Evolutionary conservation across 2,888 invertebrate species (phyloP).

Genomic region (Colletes collaris): DNA sequence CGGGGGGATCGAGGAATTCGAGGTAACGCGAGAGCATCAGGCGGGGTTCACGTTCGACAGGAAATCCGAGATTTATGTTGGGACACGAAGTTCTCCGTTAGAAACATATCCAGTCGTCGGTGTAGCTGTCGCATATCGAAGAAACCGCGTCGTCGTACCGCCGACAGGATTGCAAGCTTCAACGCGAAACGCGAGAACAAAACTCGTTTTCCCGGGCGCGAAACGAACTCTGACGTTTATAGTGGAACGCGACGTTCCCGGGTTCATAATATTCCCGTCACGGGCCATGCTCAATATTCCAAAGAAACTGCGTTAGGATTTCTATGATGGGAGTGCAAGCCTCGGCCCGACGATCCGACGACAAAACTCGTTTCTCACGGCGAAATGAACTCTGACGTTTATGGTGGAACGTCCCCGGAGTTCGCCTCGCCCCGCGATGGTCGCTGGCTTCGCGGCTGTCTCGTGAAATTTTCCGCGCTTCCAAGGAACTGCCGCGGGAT

Average conservation of each 20-base stretch:
- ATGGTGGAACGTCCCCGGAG: constrained; percentile 25
- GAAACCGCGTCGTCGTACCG: neutral
- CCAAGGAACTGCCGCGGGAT: constrained; percentile 43
- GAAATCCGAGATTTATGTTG: too few relatives aligned
- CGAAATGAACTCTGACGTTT: constrained; percentile 52
- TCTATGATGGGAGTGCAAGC: constrained; percentile 2
- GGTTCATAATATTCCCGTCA: constrained; percentile 20
- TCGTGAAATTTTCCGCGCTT: constrained; percentile 35
- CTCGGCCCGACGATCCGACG: constrained; percentile 19
- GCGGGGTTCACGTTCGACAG: too few relatives aligned
- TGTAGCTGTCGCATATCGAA: too few relatives aligned
- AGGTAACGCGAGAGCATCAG: too few relatives aligned
- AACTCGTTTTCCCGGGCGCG: neutral
- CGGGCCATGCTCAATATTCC: constrained; percentile 13
- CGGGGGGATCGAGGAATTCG: too few relatives aligned
- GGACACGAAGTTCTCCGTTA: too few relatives aligned
- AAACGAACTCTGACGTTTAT: constrained; percentile 15
- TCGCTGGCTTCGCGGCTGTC: constrained; percentile 7
- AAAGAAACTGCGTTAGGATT: constrained; percentile 20
- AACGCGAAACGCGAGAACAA: constrained; percentile 1
- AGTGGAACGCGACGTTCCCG: constrained; percentile 1
- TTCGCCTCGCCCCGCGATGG: constrained; percentile 11
- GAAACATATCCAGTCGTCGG: too few relatives aligned
- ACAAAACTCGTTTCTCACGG: constrained; percentile 39
- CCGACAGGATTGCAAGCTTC: neutral